Evolutionary conservation across 2,888 invertebrate species (phyloP).

Genomic region (Platycheirus albimanus): DNA sequence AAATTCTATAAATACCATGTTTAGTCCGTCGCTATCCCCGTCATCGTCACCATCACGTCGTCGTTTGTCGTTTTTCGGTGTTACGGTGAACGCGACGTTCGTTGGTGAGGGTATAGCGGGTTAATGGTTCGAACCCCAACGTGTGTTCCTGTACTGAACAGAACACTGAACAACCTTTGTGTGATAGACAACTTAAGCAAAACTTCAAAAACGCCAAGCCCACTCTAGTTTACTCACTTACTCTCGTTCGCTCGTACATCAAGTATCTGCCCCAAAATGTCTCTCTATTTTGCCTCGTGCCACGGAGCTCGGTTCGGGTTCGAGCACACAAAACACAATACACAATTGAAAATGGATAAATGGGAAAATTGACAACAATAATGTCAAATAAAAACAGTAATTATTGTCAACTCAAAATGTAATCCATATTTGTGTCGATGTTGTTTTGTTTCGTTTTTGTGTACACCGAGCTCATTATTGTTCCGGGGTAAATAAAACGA

Average conservation of each 20-base stretch:
- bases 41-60: not conserved
- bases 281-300: no score
- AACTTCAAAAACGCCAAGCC: conserved; percentile 59
- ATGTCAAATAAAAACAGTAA: conserved; percentile 74
- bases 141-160: not conserved
- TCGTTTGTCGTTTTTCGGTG: not conserved
- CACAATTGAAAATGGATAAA: conserved; percentile 69
- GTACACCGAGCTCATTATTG: conserved; percentile 62
- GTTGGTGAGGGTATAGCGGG: not conserved
- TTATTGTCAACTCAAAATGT: conserved; percentile 73
- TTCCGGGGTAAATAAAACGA: conserved; percentile 65
- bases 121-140: conserved; percentile 20
- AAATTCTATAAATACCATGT: conserved; percentile 69
- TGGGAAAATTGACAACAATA: conserved; percentile 72
- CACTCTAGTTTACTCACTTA: conserved; percentile 46
- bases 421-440: conserved; percentile 70
- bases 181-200: conserved; percentile 41
- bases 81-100: not conserved
- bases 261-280: conserved; percentile 17
- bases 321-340: conserved; percentile 20
- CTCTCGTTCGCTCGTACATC: conserved; percentile 26
- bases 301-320: no score
- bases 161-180: not conserved
- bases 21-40: conserved; percentile 57
- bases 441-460: conserved; percentile 42